phyloP scores from a whole-genome alignment of 2,888 invertebrate genomes.

The Magallana nippona region DNA sequence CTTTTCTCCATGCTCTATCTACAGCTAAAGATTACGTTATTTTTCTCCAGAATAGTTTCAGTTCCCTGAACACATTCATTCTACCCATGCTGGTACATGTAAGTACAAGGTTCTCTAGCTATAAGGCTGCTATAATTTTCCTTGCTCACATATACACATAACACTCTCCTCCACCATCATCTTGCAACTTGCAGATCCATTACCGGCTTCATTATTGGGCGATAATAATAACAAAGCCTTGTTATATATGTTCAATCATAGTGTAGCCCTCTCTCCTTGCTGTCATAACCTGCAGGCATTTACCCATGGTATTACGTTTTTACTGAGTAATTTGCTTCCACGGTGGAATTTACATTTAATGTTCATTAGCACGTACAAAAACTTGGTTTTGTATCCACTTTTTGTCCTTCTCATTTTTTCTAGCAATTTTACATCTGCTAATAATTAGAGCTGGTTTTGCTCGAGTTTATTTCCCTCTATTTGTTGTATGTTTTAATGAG shows the following conservation, averaged over 20 bases:
- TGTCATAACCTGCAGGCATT: not conserved
- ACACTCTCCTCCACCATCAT: not conserved
- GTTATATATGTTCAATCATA: conserved; percentile 8
- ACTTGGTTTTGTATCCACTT: not conserved
- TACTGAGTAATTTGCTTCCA: conserved; percentile 5
- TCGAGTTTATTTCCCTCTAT: not conserved
- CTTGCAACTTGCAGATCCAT: not conserved
- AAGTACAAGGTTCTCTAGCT: too few species aligned
- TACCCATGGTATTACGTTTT: not conserved
- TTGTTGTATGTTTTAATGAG: not conserved
- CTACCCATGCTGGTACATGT: too few species aligned
- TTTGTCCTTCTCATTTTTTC: not conserved
- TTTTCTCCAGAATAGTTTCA: too few species aligned
- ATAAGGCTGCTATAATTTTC: too few species aligned
- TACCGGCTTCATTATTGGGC: conserved; percentile 22
- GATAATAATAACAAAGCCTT: conserved; percentile 22
- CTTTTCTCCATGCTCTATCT: too few species aligned
- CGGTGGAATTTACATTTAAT: not conserved
- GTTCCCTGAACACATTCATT: too few species aligned
- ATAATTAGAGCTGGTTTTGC: too few species aligned
- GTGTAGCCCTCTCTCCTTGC: not conserved
- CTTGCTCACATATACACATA: too few species aligned
- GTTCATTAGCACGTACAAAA: not conserved
- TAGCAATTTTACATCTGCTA: too few species aligned
- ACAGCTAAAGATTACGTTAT: too few species aligned